Conservation (phyloP, 2,797 vertebrate species). For the Kryptolebias ocellatus region DNA sequence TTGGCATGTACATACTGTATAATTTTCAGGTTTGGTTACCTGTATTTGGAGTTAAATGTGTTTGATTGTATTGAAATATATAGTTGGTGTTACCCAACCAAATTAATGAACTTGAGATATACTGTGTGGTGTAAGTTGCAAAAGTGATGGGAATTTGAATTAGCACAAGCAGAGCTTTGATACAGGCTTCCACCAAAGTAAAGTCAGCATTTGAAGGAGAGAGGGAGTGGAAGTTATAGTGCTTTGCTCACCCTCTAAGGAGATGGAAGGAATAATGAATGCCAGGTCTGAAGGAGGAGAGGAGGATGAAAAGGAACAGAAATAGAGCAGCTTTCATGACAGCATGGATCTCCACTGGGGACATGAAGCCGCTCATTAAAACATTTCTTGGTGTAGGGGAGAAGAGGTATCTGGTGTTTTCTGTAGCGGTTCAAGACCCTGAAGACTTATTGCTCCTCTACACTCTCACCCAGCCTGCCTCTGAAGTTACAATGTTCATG, state of each 20-base stretch:
- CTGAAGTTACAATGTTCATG: constrained; percentile 19
- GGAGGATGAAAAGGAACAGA: constrained; percentile 74
- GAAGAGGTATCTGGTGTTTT: constrained; percentile 51
- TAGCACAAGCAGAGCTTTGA: constrained; percentile 41
- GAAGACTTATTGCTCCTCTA: constrained; percentile 30
- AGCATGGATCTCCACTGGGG: constrained; percentile 70
- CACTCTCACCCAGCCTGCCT: constrained; percentile 21
- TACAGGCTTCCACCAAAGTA: constrained; percentile 53
- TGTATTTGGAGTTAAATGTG: no score
- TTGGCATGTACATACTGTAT: no score
- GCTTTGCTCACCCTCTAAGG: constrained; percentile 58
- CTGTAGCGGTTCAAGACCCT: constrained; percentile 45
- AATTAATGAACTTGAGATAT: constrained; percentile 5
- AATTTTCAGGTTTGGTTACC: neutral
- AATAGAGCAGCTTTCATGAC: constrained; percentile 77
- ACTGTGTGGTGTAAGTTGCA: constrained; percentile 5
- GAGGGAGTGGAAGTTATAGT: constrained; percentile 40
- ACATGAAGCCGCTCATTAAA: constrained; percentile 75
- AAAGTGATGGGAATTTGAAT: constrained; percentile 36
- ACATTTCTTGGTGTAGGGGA: constrained; percentile 48
- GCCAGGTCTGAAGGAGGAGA: constrained; percentile 71
- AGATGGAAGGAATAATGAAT: constrained; percentile 76
- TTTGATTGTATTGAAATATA: neutral
- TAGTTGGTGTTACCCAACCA: neutral
- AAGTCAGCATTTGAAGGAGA: constrained; percentile 46